Evolutionary conservation across 2,797 vertebrate genomes (phyloP), one percentile per base, ranked within the genome.

Genomic region (Adrianichthys oophorus): DNA sequence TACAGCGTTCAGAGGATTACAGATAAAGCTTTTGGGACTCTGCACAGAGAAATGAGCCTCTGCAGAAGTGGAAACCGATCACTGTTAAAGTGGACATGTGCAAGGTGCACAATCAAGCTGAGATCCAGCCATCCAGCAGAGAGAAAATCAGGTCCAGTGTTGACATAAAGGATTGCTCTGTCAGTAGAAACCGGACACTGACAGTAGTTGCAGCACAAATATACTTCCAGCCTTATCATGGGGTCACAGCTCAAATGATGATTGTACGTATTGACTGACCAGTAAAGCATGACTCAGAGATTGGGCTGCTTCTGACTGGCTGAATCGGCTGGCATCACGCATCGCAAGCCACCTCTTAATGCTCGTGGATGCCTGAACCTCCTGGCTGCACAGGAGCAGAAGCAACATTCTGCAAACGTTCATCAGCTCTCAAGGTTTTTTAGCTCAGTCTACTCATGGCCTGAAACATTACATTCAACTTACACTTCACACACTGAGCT

Each of bases 251-350:
- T 65, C 62, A 6, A 41, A 59, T 69, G 83, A 87, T 87, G 71
- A 87, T 80, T 14, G 56, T 42, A 37, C 56, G 0, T 76, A 90
- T 90, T 59, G 88, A 90, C 85, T 60, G 65, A 74, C 52, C 68
- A 24, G 67, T 73, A 76, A 77, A 23, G 23, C 82, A 83, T 83
- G 86, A 87, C 48, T 89, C 86, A 83, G 78, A 62, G 73, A 76
- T 70, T 50, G 26, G 54, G 67, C 71, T 4, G 49, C 45, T 29
- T 50, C 56, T 66, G 64, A 58, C 57, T 15, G 60, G 69, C 79
- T 76, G 83, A 68, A 60, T 79, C 52, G 15, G 57, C 62, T 49
- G 50, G 53, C 62, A 24, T 41, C 4, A 59, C 51, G 7, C 29
- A 32, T 32, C 7, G 10, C 12, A 37, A 37, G 10, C 32, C 3